Evolutionary conservation across 2,113 vertebrate species (phyloP), one percentile per base, ranked within the genome.

Genomic region (Tragelaphus scriptus): DNA sequence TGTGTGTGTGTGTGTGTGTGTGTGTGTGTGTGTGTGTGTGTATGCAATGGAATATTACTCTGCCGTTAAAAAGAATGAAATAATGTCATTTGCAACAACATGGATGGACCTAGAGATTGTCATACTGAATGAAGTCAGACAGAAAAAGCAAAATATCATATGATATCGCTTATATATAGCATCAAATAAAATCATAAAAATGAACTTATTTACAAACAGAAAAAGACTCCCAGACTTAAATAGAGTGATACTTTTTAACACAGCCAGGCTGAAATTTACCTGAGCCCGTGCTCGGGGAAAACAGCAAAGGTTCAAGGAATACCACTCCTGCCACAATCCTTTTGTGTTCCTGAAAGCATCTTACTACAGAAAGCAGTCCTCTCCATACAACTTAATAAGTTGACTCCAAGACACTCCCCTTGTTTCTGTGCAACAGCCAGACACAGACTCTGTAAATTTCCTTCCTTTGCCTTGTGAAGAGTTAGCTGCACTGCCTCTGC

Each of bases 111-210:
- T 77, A 77, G 75, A 47, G 71, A 47, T 4, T 47, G 75, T 28
- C 75, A 77, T 28, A 47, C 11, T 15, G 75, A 77, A 26, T 26
- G 40, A 15, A 47, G 40, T 77, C 25, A 77, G 75, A 47, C 40
- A 77, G 23, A 77, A 25, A 77, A 47, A 77, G 23, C 26, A 44
- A 77, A 28, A 28, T 77, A 47, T 28, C 75, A 2, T 47, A 15
- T 77, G 71, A 44, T 47, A 16, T 47, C 13, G 0, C 25, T 77
- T 77, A 14, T 26, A 47, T 28, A 25, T 0, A 0, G 23, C 23
- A 77, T 77, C 75, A 77, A 77, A 77, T 40, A 77, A 26, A 77
- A 26, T 47, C 36, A 77, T 77, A 15, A 13, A 47, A 26, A 28
- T 47, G 75, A 77, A 28, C 40, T 47, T 26, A 44, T 8, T 77